Evolutionary conservation across 2,888 invertebrate species (phyloP).

Genomic region (Nebria brevicollis): DNA sequence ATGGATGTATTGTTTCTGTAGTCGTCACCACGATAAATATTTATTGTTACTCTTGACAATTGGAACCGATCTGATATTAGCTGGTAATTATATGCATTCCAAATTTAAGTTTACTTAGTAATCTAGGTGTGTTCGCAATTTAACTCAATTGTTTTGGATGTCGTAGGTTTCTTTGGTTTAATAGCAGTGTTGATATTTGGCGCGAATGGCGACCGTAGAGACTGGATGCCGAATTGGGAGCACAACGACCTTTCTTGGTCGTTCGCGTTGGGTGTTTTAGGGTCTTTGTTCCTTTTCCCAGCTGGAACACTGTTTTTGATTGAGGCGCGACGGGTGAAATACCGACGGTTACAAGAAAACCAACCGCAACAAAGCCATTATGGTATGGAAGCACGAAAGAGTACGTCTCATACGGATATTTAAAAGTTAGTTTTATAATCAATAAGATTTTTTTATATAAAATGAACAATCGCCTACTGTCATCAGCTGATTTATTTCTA

Average conservation of each 20-base stretch:
- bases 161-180: slow-evolving; percentile 79
- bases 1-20: slow-evolving; percentile 77
- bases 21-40: slow-evolving; percentile 80
- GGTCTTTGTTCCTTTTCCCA: slow-evolving; percentile 78
- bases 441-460: not conserved
- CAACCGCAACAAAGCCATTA: slow-evolving; percentile 73
- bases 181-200: slow-evolving; percentile 90
- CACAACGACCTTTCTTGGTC: slow-evolving; percentile 96
- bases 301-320: slow-evolving; percentile 84
- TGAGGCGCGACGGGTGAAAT: slow-evolving; percentile 82
- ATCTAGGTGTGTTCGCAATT: not conserved
- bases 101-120: not conserved
- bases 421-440: slow-evolving; percentile 59
- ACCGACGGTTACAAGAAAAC: slow-evolving; percentile 76
- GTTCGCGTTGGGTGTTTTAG: slow-evolving; percentile 85
- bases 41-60: slow-evolving; percentile 78
- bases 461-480: not conserved
- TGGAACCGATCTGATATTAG: slow-evolving; percentile 77
- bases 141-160: slow-evolving; percentile 33
- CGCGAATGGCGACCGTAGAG: slow-evolving; percentile 87
- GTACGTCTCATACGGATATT: slow-evolving; percentile 76
- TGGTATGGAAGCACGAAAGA: slow-evolving; percentile 73
- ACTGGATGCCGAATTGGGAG: slow-evolving; percentile 97
- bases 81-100: slow-evolving; percentile 62
- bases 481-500: too few relatives aligned